These are phyloP conservation scores for Ptychadena robeensis DNA, from an alignment of 2,797 vertebrate species.

Conservation along the genomic window DNA sequence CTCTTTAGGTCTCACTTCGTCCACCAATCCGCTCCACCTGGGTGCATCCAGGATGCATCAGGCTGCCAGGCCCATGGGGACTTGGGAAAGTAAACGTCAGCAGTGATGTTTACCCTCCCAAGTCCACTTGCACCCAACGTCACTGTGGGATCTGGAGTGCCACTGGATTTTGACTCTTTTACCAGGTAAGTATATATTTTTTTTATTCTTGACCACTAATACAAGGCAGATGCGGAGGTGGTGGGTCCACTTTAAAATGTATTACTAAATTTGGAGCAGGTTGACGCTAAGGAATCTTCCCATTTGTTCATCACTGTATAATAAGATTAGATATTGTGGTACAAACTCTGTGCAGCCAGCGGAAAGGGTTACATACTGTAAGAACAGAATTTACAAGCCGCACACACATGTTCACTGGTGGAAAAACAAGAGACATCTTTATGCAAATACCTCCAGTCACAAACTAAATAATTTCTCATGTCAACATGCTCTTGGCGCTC, in stretches of 20 bases:
- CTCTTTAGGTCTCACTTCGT: too few relatives aligned
- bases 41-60: too few relatives aligned
- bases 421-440: constrained; percentile 10
- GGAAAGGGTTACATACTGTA: constrained; percentile 27
- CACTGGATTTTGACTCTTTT: too few relatives aligned
- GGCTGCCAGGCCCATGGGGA: too few relatives aligned
- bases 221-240: too few relatives aligned
- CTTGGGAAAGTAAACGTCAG: too few relatives aligned
- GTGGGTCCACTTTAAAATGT: not conserved
- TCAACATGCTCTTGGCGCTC: constrained; percentile 28
- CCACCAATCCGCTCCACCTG: too few relatives aligned
- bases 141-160: too few relatives aligned
- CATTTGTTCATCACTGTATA: not conserved
- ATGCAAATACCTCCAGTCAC: constrained; percentile 49
- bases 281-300: not conserved
- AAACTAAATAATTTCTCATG: constrained; percentile 49
- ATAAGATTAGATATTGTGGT: not conserved
- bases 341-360: not conserved
- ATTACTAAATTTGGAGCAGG: not conserved
- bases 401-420: not conserved
- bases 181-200: too few relatives aligned
- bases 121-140: too few relatives aligned
- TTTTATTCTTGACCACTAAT: too few relatives aligned
- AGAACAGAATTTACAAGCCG: constrained; percentile 10
- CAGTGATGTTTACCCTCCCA: too few relatives aligned